A percentile compares a stretch with the other conserved stretches of the same genome.
These are phyloP conservation scores for Diaprepes abbreviatus DNA, from an alignment of 2,888 invertebrate species.

Conservation along the genomic window DNA sequence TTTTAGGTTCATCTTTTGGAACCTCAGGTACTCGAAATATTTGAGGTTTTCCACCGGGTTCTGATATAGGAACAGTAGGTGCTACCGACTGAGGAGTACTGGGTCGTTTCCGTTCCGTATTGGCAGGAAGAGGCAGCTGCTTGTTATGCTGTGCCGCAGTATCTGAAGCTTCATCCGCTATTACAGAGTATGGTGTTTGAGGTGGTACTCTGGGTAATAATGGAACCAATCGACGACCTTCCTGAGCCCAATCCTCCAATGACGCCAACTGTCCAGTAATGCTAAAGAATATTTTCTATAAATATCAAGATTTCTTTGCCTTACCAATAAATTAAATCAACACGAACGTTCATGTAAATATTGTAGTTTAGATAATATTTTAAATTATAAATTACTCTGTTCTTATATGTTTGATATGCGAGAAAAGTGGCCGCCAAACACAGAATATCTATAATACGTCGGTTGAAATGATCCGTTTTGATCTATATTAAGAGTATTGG, in stretches of 20 bases:
- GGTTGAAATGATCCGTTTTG: too few species aligned
- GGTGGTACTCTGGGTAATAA: conserved; percentile 87
- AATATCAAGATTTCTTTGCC: not conserved
- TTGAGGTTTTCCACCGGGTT: conserved; percentile 54
- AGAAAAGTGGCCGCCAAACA: too few species aligned
- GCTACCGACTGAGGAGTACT: conserved; percentile 28
- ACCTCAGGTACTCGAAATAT: conserved; percentile 63
- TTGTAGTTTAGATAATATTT: too few species aligned
- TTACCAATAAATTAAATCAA: too few species aligned
- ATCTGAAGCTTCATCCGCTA: conserved; percentile 85
- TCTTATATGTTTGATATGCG: too few species aligned
- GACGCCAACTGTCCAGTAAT: conserved; percentile 78
- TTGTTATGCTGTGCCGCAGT: conserved; percentile 76
- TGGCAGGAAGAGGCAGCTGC: conserved; percentile 69
- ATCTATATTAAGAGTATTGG: too few species aligned
- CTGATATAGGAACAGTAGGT: conserved; percentile 41
- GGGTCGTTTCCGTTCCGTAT: conserved; percentile 67
- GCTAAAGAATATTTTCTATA: conserved; percentile 62
- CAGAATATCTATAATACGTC: too few species aligned
- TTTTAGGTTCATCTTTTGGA: conserved; percentile 66
- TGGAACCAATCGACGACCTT: conserved; percentile 87
- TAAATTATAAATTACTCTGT: too few species aligned
- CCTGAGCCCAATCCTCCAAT: conserved; percentile 84
- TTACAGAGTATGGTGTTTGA: conserved; percentile 85
- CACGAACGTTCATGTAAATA: too few species aligned